A percentile compares a stretch with the other conserved stretches of the same genome.
phyloP scores from a whole-genome alignment of 2,113 vertebrate species.

The Phalacrocorax brasilianus region DNA sequence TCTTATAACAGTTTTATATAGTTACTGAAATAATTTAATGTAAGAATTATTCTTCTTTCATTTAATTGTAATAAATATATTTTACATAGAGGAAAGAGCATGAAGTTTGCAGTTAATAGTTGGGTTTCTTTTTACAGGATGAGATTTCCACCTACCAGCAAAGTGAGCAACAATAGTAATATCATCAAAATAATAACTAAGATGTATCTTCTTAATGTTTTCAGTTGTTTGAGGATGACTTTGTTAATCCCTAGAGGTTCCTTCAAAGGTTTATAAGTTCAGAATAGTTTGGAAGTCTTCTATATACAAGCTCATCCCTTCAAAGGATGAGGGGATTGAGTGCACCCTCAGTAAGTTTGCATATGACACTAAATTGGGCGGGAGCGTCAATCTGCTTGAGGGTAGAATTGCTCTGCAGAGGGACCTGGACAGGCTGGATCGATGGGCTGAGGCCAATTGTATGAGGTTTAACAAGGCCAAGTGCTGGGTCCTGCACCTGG shows the following conservation, averaged over 20 bases:
- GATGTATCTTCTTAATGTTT: not conserved
- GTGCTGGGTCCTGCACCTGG: no score
- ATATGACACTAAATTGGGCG: no score
- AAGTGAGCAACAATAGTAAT: not conserved
- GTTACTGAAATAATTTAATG: not conserved
- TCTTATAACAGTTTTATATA: not conserved
- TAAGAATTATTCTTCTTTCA: not conserved
- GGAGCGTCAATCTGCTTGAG: no score
- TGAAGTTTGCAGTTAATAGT: not conserved
- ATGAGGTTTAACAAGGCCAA: no score
- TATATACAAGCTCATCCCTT: no score
- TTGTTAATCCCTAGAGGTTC: not conserved
- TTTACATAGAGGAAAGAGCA: not conserved
- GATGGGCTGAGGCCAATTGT: no score
- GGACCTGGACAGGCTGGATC: no score
- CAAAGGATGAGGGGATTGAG: no score
- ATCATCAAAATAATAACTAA: not conserved
- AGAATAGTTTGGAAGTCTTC: not conserved
- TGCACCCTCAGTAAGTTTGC: no score
- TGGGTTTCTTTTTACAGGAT: not conserved
- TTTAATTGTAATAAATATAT: not conserved
- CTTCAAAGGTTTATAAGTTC: not conserved
- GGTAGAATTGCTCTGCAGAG: no score
- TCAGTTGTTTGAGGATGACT: not conserved
- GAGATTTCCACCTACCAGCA: not conserved